A percentile compares a stretch with the other conserved stretches of the same genome.
Evolutionary conservation across 2,888 invertebrate genomes (phyloP).

Genomic region (Heliconius cydno): DNA sequence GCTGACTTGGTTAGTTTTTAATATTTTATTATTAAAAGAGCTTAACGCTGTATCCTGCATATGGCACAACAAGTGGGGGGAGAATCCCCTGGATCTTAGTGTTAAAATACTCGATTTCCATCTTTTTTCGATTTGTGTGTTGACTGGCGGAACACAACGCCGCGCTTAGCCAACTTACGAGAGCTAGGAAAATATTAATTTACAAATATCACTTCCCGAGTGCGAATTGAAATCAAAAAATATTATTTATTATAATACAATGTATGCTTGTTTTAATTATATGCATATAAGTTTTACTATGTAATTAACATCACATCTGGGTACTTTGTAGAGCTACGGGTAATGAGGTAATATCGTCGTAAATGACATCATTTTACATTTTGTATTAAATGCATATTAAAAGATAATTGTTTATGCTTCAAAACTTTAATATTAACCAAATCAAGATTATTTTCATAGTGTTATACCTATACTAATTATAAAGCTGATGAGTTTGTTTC

Average conservation of each 20-base stretch:
- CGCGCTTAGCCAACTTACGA: no score
- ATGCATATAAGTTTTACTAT: background rate
- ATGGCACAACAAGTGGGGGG: no score
- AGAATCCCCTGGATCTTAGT: no score
- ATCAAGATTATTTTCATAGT: no score
- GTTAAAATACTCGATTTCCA: background rate
- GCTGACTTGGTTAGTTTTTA: slow-evolving; percentile 45
- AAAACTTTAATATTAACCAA: no score
- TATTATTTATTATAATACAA: background rate
- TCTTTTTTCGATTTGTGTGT: background rate
- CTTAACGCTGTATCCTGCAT: no score
- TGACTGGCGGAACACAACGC: background rate
- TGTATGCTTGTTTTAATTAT: background rate
- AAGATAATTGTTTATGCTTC: no score
- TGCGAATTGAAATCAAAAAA: background rate
- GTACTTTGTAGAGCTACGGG: background rate
- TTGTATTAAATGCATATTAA: background rate
- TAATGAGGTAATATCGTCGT: background rate
- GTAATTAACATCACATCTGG: background rate
- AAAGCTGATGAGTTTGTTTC: no score
- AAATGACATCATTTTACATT: background rate
- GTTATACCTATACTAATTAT: no score
- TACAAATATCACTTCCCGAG: background rate
- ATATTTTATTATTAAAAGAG: background rate
- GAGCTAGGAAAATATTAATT: no score